Evolutionary conservation across 2,888 invertebrate species (phyloP).

Genomic region (Lamellibrachia satsuma): DNA sequence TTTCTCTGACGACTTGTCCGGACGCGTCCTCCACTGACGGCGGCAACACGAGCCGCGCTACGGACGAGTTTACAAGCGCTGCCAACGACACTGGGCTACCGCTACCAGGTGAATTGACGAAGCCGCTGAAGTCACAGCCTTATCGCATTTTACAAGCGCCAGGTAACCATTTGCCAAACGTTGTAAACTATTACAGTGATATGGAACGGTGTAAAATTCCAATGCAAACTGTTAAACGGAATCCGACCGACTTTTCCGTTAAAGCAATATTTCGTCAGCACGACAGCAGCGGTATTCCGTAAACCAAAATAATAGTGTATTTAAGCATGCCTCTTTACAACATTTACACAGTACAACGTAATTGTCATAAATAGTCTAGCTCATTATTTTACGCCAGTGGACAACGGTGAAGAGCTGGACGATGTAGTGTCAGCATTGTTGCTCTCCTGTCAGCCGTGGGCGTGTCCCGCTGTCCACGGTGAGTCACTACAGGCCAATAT

Average conservation of each 20-base stretch:
- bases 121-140: background rate
- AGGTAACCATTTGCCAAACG: background rate
- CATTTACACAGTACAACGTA: background rate
- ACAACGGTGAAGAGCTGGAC: no score
- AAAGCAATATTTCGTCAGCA: background rate
- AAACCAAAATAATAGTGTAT: background rate
- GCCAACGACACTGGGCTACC: background rate
- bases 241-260: background rate
- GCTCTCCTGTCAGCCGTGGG: background rate
- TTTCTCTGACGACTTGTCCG: background rate
- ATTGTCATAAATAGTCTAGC: background rate
- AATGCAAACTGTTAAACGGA: background rate
- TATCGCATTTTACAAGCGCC: background rate
- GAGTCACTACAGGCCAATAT: background rate
- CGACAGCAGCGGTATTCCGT: background rate
- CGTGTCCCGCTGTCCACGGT: background rate
- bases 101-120: background rate
- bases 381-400: background rate
- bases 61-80: background rate
- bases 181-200: conserved; percentile 7
- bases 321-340: background rate
- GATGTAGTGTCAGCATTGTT: background rate
- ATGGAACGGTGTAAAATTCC: background rate
- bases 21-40: background rate
- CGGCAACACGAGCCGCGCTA: background rate